Conservation (phyloP, 2,113 vertebrate species). For the Platysteira castanea region DNA sequence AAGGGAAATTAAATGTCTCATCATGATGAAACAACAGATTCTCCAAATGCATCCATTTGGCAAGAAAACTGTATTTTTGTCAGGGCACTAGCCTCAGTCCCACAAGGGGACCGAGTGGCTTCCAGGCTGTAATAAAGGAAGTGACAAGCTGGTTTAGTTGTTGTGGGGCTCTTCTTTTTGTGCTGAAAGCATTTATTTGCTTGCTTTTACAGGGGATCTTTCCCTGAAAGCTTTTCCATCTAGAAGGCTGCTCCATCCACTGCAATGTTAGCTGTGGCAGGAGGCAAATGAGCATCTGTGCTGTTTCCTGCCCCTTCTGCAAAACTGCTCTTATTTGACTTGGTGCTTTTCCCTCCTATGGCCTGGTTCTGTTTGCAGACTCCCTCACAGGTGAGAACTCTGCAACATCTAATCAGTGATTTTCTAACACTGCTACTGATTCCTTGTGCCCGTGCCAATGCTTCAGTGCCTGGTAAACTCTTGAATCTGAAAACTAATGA, state of each 20-base stretch:
- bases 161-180: neutral
- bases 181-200: neutral
- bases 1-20: slow-evolving; percentile 40
- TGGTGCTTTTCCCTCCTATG: neutral
- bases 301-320: neutral
- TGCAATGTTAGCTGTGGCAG: neutral
- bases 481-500: neutral
- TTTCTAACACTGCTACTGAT: neutral
- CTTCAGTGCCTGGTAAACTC: neutral
- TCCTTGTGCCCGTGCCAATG: neutral
- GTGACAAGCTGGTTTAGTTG: neutral
- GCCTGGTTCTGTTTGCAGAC: neutral
- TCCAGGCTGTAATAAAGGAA: slow-evolving; percentile 1
- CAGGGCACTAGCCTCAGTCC: neutral
- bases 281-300: neutral
- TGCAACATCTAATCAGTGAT: neutral
- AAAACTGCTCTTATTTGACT: neutral
- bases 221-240: neutral
- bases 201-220: neutral
- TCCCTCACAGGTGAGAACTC: neutral
- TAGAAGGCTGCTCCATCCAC: neutral
- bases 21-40: slow-evolving; percentile 12
- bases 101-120: neutral
- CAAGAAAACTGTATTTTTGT: slow-evolving; percentile 5
- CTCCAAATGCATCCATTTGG: slow-evolving; percentile 32